Base-by-base conservation (phyloP, 92 coral and sea anemone genomes). In the Zoanthus solanderi region DNA sequence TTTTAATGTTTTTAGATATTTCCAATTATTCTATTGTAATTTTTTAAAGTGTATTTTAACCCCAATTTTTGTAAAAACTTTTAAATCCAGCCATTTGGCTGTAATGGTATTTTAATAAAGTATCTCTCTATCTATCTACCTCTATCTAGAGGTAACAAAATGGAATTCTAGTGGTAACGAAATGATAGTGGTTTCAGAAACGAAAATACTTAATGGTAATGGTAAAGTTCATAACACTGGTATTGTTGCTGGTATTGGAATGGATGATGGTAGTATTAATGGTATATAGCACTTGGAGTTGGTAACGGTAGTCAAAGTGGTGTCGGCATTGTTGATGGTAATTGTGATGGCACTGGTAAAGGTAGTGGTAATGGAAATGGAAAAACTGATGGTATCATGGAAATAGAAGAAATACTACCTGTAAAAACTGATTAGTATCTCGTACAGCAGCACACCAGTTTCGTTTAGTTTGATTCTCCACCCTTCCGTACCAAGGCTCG, bases 401-500 rank as follows among this genome's bases (percentile, higher is more conserved):
- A 4, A n/a, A 7, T 17, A 63, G 69, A 9, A 63, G 69, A 4
- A 58, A 31, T 3, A 8, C 8, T 57, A 93, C 96, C 93, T 94
- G 94, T 28, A 94, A 72, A 83, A 89, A 94, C 79, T 94, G 96
- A 71, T 87, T 91, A 12, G 71, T 46, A 60, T 94, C 94, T 31
- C 46, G 72, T 9, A 88, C 78, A 42, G 90, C 31, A 7, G 94
- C 84, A 75, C 96, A 94, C 96, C 96, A 94, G 86, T 88, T 94
- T 23, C 93, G 93, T 57, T 79, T 78, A 17, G 96, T 83, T 77
- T 87, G 75, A 83, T 94, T 92, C n/a, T 79, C 89, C 37, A 94
- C 84, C 67, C 96, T 86, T 30, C 96, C 96, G 69, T 94, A 92
- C 96, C 96, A 92, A 28, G 96, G 96, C 61, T 90, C 96, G 61